Percentiles rank a stretch among this genome's conserved stretches.
phyloP scores from a whole-genome alignment of 2,797 vertebrate species.

The Allenopithecus nigroviridis region DNA sequence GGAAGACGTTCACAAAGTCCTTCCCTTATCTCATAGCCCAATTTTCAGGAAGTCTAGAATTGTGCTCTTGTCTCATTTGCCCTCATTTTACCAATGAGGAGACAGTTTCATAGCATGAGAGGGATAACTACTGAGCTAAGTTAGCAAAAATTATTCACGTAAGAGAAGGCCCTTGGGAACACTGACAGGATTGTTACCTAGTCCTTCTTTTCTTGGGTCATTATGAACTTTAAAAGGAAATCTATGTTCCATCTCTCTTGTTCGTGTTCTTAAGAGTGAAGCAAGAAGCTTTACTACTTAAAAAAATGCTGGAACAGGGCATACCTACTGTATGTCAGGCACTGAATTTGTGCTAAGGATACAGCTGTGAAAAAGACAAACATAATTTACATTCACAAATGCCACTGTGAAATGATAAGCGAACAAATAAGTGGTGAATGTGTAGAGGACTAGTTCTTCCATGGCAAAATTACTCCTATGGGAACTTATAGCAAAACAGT shows the following conservation, averaged over 20 bases:
- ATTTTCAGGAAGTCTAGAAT: constrained; percentile 18
- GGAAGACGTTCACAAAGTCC: background rate
- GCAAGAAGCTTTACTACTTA: background rate
- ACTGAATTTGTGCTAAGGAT: background rate
- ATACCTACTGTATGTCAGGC: background rate
- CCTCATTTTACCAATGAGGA: background rate
- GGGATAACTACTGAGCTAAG: background rate
- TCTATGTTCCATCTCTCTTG: background rate
- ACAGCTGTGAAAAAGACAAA: background rate
- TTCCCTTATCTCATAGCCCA: background rate
- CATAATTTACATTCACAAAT: background rate
- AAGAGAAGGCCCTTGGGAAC: background rate
- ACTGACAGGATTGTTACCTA: background rate
- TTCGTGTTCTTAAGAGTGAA: background rate
- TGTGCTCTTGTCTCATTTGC: background rate
- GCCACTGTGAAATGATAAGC: background rate
- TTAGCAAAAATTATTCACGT: background rate
- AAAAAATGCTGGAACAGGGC: background rate
- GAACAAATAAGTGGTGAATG: background rate
- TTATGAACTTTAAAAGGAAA: background rate
- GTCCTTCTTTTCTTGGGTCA: background rate
- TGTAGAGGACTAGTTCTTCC: background rate
- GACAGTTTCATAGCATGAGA: background rate
- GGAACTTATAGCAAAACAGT: background rate
- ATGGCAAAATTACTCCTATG: background rate